A percentile compares a stretch with the other conserved stretches of the same genome.
phyloP scores from a whole-genome alignment of 2,113 vertebrate genomes.

The Porphyrio hochstetteri region DNA sequence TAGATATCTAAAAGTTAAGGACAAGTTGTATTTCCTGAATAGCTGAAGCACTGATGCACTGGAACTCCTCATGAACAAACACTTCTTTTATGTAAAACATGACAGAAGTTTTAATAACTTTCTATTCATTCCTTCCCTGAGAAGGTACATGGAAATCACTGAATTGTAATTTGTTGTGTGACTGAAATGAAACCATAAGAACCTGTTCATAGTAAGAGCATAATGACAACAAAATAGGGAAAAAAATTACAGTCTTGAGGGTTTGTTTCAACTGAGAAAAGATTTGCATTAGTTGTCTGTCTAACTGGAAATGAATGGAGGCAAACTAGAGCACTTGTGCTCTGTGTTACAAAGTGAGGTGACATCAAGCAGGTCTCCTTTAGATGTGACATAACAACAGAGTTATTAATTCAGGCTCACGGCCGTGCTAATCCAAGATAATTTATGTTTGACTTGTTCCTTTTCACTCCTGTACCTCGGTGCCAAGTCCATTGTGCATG shows the following conservation, averaged over 20 bases:
- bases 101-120: not conserved
- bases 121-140: not conserved
- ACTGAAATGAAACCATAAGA: not conserved
- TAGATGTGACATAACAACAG: not conserved
- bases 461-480: not conserved
- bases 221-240: not conserved
- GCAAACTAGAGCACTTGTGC: not conserved
- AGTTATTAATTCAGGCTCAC: not conserved
- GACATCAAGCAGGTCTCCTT: not conserved
- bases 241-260: not conserved
- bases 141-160: not conserved
- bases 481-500: not conserved
- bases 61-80: not conserved
- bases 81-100: not conserved
- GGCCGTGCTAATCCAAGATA: not conserved
- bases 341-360: not conserved
- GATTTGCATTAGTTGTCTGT: not conserved
- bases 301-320: not conserved
- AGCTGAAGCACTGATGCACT: not conserved
- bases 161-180: not conserved
- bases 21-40: not conserved
- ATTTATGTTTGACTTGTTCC: not conserved
- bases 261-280: not conserved
- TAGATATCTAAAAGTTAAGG: not conserved
- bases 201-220: not conserved